phyloP scores from a whole-genome alignment of 2,113 vertebrate genomes.

The Crotalus viridis region DNA sequence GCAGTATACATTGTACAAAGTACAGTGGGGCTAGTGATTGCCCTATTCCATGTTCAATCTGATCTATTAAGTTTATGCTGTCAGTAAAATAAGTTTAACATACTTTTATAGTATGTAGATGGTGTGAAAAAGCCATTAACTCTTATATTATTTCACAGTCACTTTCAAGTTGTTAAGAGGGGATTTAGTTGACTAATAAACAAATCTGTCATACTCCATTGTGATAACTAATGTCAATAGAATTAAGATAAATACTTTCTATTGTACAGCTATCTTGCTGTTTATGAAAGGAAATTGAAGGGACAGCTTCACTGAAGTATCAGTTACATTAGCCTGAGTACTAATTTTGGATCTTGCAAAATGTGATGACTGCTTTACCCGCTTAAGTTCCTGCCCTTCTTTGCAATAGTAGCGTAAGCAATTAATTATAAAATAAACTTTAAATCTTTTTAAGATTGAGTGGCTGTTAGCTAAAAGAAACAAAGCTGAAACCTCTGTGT shows the following conservation, averaged over 20 bases:
- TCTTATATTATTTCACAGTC: not conserved
- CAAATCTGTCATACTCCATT: not conserved
- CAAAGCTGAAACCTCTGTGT: not conserved
- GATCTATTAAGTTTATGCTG: not conserved
- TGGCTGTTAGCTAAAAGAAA: not conserved
- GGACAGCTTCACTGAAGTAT: not conserved
- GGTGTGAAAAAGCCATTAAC: not conserved
- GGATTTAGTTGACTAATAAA: not conserved
- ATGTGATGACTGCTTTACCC: not conserved
- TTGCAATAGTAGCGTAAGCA: not conserved
- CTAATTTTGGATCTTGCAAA: constrained; percentile 16
- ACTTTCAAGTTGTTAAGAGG: not conserved
- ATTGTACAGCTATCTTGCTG: not conserved
- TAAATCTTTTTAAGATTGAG: not conserved
- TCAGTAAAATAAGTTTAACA: not conserved
- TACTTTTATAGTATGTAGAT: not conserved
- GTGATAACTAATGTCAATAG: not conserved
- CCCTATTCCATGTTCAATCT: not conserved
- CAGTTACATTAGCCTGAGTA: constrained; percentile 14
- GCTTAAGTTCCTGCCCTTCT: not conserved
- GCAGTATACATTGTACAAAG: not conserved
- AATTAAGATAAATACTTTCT: not conserved
- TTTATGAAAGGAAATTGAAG: constrained; percentile 12
- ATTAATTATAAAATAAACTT: not conserved
- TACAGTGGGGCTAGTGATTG: not conserved